These are phyloP conservation scores for Scaptomyza polygonia DNA, from an alignment of 2,888 invertebrate genomes.

Conservation along the genomic window DNA sequence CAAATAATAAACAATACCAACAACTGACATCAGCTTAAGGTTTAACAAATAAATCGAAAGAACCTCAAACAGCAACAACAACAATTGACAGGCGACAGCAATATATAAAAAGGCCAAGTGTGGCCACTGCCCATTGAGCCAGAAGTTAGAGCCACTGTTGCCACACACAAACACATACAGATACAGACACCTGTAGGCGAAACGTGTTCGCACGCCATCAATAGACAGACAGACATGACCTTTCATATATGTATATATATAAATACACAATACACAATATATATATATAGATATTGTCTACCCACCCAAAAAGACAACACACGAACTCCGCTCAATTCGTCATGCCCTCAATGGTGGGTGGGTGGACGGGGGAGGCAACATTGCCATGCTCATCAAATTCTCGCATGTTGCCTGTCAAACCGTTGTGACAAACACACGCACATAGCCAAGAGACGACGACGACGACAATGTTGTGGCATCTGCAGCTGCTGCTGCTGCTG, in stretches of 20 bases:
- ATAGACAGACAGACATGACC: slow-evolving; percentile 68
- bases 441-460: slow-evolving; percentile 22
- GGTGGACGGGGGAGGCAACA: slow-evolving; percentile 27
- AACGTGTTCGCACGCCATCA: slow-evolving; percentile 76
- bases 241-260: slow-evolving; percentile 43
- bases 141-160: background rate
- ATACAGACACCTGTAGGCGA: slow-evolving; percentile 75
- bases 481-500: slow-evolving; percentile 67
- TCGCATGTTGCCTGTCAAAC: slow-evolving; percentile 84
- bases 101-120: slow-evolving; percentile 59
- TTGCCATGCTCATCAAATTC: slow-evolving; percentile 82
- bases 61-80: slow-evolving; percentile 20
- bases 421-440: slow-evolving; percentile 75
- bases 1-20: slow-evolving; percentile 62
- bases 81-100: slow-evolving; percentile 65
- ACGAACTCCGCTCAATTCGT: slow-evolving; percentile 44
- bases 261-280: slow-evolving; percentile 10
- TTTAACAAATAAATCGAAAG: slow-evolving; percentile 58
- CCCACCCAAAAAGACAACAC: slow-evolving; percentile 44
- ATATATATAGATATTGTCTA: background rate
- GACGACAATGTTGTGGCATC: slow-evolving; percentile 36
- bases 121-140: slow-evolving; percentile 49
- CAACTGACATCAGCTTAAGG: slow-evolving; percentile 64
- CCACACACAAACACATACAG: slow-evolving; percentile 63
- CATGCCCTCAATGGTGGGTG: slow-evolving; percentile 20